These are phyloP conservation scores for Alloscopus bannaensis DNA, from an alignment of 2,888 invertebrate species.

Conservation along the genomic window DNA sequence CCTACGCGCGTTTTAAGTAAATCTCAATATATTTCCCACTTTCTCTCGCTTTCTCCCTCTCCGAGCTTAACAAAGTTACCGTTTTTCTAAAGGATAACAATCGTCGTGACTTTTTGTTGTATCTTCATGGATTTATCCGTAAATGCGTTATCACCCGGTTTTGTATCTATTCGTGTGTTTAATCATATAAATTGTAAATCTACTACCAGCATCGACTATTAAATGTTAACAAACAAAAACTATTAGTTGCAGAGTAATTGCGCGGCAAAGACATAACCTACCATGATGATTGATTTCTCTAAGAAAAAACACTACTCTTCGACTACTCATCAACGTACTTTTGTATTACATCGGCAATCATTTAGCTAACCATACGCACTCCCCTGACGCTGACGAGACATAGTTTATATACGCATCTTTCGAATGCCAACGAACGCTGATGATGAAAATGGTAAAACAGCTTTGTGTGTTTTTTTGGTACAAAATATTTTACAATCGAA, in stretches of 20 bases:
- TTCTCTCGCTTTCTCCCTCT: too few species aligned
- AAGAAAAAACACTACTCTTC: slow-evolving; percentile 40
- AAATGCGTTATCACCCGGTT: slow-evolving; percentile 65
- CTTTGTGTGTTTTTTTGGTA: slow-evolving; percentile 3
- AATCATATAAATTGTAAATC: not conserved
- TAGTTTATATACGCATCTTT: not conserved
- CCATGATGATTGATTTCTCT: slow-evolving; percentile 9
- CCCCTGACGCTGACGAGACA: not conserved
- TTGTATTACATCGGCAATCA: too few species aligned
- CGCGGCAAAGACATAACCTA: too few species aligned
- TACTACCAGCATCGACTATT: slow-evolving; percentile 13
- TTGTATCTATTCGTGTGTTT: slow-evolving; percentile 23
- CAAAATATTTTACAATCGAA: slow-evolving; percentile 30
- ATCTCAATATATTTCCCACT: too few species aligned
- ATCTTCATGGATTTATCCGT: slow-evolving; percentile 52
- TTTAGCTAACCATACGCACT: not conserved
- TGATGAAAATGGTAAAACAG: not conserved
- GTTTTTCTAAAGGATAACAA: slow-evolving; percentile 35
- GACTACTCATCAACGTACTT: slow-evolving; percentile 51
- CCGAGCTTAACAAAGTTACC: slow-evolving; percentile 40
- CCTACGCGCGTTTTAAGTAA: slow-evolving; percentile 34
- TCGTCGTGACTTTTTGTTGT: slow-evolving; percentile 59
- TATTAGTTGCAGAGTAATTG: slow-evolving; percentile 28
- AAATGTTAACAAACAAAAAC: slow-evolving; percentile 31
- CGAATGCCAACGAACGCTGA: slow-evolving; percentile 7